Percentiles rank a stretch among this genome's conserved stretches.
These are phyloP conservation scores for Thymelicus sylvestris DNA, from an alignment of 2,888 invertebrate species.

Conservation along the genomic window DNA sequence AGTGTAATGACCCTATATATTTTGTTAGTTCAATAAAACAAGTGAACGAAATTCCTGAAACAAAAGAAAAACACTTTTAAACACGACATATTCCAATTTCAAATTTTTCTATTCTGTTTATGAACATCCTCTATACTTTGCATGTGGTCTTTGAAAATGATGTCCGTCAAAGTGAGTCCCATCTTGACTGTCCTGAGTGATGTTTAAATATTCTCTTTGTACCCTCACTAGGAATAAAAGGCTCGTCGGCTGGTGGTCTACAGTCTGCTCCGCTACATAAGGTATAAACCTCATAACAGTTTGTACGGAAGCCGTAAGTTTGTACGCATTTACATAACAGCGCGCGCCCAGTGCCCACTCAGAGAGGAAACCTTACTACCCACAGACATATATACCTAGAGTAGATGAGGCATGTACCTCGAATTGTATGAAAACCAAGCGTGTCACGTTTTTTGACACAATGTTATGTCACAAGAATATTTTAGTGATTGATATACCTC, in stretches of 20 bases:
- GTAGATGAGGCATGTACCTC: no score
- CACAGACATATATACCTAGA: no score
- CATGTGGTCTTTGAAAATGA: not conserved
- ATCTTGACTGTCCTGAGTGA: not conserved
- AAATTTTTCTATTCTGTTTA: no score
- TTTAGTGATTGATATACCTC: no score
- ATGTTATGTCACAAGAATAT: no score
- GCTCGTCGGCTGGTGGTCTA: not conserved
- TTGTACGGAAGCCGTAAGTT: constrained; percentile 42
- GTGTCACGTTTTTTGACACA: no score
- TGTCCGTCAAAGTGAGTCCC: not conserved
- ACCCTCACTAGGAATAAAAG: constrained; percentile 21
- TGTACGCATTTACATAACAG: constrained; percentile 45
- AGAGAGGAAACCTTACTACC: constrained; percentile 40
- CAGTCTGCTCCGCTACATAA: constrained; percentile 15
- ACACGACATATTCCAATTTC: no score
- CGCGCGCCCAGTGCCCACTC: constrained; percentile 22
- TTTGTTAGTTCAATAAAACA: no score
- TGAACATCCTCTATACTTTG: not conserved
- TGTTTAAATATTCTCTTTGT: not conserved
- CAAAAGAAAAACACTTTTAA: no score
- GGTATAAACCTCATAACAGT: constrained; percentile 31
- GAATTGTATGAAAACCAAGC: no score
- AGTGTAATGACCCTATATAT: no score
- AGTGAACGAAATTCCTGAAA: no score